Percentiles rank a stretch among this genome's conserved stretches.
Evolutionary conservation across 2,888 invertebrate genomes (phyloP).

Genomic region (Tuta absoluta): DNA sequence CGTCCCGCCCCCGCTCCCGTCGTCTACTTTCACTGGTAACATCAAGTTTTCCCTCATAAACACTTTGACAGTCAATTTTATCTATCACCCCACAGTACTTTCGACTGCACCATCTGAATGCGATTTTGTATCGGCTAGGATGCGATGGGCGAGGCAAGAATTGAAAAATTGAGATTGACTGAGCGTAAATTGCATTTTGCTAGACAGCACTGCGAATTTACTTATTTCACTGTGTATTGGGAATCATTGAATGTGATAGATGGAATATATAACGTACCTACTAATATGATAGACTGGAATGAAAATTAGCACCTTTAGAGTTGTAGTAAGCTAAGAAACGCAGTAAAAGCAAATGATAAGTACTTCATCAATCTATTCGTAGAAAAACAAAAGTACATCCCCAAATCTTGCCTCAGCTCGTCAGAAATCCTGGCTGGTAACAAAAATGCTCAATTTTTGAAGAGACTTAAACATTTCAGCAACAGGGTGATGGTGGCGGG

Average conservation of each 20-base stretch:
- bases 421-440: not conserved
- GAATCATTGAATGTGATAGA: not conserved
- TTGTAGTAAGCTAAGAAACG: not conserved
- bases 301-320: not conserved
- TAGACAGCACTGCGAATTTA: slow-evolving; percentile 10
- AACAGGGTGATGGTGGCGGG: slow-evolving; percentile 67
- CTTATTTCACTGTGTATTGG: too few relatives aligned
- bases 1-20: slow-evolving; percentile 42
- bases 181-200: not conserved
- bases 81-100: slow-evolving; percentile 18
- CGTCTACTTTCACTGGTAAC: slow-evolving; percentile 10
- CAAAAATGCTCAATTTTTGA: not conserved
- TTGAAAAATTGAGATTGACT: slow-evolving; percentile 2
- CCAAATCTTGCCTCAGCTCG: not conserved
- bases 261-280: not conserved
- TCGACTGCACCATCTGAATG: slow-evolving; percentile 26
- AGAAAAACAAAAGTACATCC: not conserved
- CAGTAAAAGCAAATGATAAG: not conserved
- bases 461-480: slow-evolving; percentile 3
- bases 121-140: slow-evolving; percentile 22
- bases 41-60: slow-evolving; percentile 4
- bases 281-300: not conserved
- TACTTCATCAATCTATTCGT: too few relatives aligned
- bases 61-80: slow-evolving; percentile 6
- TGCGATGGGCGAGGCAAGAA: slow-evolving; percentile 5